Conservation (phyloP, 2,888 invertebrate species). For the Synergus itoensis region DNA sequence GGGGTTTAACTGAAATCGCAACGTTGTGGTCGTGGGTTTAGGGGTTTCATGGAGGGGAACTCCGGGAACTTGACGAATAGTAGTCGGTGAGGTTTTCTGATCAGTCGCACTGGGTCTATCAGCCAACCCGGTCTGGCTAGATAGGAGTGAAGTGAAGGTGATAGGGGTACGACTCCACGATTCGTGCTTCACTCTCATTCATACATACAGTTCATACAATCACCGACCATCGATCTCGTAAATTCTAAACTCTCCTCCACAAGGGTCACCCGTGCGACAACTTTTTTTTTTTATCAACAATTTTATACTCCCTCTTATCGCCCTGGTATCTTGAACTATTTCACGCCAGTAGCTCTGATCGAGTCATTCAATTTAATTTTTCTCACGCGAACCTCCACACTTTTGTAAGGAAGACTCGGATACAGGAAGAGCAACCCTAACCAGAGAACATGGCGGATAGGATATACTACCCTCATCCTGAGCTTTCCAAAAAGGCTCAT, state of each 20-base stretch:
- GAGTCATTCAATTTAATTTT: background rate
- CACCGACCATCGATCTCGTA: background rate
- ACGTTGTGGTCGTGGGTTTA: background rate
- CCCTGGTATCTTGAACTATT: too few relatives aligned
- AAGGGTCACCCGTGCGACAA: too few relatives aligned
- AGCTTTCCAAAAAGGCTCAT: conserved; percentile 81
- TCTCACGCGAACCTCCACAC: background rate
- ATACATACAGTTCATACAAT: conserved; percentile 18
- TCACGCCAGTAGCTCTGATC: background rate
- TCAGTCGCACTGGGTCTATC: conserved; percentile 58
- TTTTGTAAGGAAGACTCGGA: background rate
- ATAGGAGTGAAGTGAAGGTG: conserved; percentile 18
- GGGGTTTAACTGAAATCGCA: background rate
- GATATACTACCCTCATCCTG: conserved; percentile 81
- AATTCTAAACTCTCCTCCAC: too few relatives aligned
- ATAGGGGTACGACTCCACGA: background rate
- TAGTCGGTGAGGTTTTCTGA: conserved; percentile 1
- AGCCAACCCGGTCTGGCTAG: conserved; percentile 48
- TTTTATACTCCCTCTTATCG: too few relatives aligned
- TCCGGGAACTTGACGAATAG: background rate
- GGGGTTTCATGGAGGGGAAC: background rate
- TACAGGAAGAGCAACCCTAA: background rate
- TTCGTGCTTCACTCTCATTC: conserved; percentile 1
- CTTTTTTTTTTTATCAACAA: too few relatives aligned
- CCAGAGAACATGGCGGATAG: conserved; percentile 73